Percentiles rank a stretch among this genome's conserved stretches.
Conservation (phyloP, 2,113 vertebrate species). For the Psittacus erithacus region DNA sequence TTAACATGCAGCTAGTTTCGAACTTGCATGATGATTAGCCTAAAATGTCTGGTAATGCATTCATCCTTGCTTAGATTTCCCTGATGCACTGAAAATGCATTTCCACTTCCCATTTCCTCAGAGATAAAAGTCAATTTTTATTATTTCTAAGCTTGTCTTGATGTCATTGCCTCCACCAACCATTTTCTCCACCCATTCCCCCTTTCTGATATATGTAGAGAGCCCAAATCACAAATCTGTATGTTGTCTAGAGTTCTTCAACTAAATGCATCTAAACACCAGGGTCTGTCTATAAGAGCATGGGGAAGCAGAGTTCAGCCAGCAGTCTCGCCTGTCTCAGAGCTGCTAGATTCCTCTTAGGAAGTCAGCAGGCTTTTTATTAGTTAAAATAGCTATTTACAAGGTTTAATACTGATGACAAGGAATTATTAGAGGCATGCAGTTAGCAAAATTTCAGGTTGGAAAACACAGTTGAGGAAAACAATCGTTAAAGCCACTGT, state of each 20-base stretch:
- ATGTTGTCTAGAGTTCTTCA: not conserved
- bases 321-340: not conserved
- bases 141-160: not conserved
- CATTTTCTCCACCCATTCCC: not conserved
- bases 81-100: fast-evolving
- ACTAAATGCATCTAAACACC: not conserved
- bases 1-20: not conserved
- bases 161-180: not conserved
- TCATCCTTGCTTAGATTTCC: not conserved
- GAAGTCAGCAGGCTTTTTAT: not conserved
- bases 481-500: not conserved
- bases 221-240: not conserved
- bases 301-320: not conserved
- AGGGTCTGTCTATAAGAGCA: too few relatives aligned
- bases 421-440: not conserved
- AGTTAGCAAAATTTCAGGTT: conserved; percentile 17
- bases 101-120: not conserved
- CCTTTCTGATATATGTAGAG: not conserved
- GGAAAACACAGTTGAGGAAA: not conserved
- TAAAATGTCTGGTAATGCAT: not conserved
- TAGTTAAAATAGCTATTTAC: not conserved
- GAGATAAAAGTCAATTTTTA: not conserved
- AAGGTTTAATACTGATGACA: not conserved
- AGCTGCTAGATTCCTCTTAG: not conserved
- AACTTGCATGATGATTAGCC: not conserved